phyloP scores from a whole-genome alignment of 2,888 invertebrate genomes.

The Cantharis flavilabris region DNA sequence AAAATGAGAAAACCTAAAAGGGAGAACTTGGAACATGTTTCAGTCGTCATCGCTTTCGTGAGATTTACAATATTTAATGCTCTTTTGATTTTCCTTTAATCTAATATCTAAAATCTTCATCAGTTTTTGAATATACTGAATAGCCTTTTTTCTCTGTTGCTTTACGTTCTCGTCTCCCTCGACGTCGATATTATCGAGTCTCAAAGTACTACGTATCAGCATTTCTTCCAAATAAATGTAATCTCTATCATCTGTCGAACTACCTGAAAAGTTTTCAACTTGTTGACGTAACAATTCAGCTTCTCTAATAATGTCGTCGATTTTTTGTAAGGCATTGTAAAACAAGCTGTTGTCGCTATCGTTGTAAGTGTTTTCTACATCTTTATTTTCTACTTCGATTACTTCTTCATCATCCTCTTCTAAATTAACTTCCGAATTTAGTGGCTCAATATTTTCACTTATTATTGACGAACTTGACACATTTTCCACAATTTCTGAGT shows the following conservation, averaged over 20 bases:
- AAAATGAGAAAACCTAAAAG: neutral
- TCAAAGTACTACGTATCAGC: conserved; percentile 20
- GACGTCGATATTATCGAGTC: conserved; percentile 27
- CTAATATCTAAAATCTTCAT: conserved; percentile 14
- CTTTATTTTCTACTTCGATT: neutral
- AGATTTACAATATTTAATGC: neutral
- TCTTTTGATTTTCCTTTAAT: conserved; percentile 11
- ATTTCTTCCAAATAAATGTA: conserved; percentile 32
- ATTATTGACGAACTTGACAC: neutral
- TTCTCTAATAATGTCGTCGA: neutral
- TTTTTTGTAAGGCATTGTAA: neutral
- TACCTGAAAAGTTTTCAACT: conserved; percentile 14
- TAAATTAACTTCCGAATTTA: neutral
- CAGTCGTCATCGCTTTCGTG: neutral
- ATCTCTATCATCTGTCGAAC: conserved; percentile 13
- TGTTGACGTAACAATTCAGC: neutral
- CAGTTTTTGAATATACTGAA: conserved; percentile 14
- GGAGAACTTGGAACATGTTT: neutral
- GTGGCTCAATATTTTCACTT: neutral
- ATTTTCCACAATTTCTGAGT: neutral
- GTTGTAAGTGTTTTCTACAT: neutral
- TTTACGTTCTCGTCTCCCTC: neutral
- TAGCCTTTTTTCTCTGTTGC: conserved; percentile 7
- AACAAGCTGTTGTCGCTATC: neutral
- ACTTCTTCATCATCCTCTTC: neutral